These are phyloP conservation scores for Zeus faber DNA, from an alignment of 2,113 vertebrate species.

Conservation along the genomic window DNA sequence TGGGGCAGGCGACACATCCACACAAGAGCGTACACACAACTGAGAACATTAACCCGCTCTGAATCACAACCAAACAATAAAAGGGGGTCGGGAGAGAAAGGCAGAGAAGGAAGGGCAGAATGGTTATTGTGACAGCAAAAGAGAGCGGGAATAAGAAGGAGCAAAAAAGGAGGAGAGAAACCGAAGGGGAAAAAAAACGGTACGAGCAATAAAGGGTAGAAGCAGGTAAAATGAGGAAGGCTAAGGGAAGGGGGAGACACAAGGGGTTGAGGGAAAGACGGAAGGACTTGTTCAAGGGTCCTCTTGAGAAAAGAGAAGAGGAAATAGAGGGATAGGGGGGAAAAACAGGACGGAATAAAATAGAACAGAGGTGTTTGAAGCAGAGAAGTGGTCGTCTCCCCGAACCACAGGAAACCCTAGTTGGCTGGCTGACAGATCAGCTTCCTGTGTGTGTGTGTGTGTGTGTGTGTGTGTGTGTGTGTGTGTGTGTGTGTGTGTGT, in stretches of 20 bases:
- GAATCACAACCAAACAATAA: constrained; percentile 60
- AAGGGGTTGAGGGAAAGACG: constrained; percentile 21
- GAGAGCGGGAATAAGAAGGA: constrained; percentile 24
- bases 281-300: constrained; percentile 24
- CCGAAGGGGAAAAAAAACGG: not conserved
- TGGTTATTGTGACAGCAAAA: constrained; percentile 49
- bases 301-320: not conserved
- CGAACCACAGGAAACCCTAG: constrained; percentile 57
- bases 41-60: constrained; percentile 33
- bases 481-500: no score
- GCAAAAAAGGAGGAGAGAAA: constrained; percentile 33
- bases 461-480: constrained; percentile 35
- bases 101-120: constrained; percentile 48
- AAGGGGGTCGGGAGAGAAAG: no score
- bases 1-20: constrained; percentile 32
- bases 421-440: constrained; percentile 45
- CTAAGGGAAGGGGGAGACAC: no score
- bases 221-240: not conserved
- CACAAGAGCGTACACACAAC: not conserved
- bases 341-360: constrained; percentile 22
- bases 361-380: constrained; percentile 25
- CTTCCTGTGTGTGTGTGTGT: constrained; percentile 35
- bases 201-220: not conserved
- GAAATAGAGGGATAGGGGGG: not conserved
- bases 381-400: constrained; percentile 22